Evolutionary conservation across 1,140 invertebrate genomes (phyloP), one percentile per base, ranked within the genome.

Genomic region (Calycopis cecrops): DNA sequence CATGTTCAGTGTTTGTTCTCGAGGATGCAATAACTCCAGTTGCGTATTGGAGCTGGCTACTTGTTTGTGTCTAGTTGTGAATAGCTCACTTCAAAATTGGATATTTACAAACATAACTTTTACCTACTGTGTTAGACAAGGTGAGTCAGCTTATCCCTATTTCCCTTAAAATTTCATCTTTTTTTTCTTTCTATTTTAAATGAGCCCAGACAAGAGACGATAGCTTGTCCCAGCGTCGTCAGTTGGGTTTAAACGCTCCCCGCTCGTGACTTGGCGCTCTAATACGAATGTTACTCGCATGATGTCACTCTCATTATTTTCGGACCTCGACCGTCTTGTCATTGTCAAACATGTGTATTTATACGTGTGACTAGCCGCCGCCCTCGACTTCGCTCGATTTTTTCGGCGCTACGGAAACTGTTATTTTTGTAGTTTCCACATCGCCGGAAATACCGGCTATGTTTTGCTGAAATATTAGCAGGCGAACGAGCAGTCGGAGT

Each of bases 221-320:
- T n/a, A n/a, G n/a, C n/a, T n/a, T n/a, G n/a, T n/a, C n/a, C n/a
- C n/a, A n/a, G n/a, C n/a, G n/a, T n/a, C n/a, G n/a, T n/a, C n/a
- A n/a, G n/a, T n/a, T n/a, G n/a, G n/a, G n/a, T 28, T 28, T 56
- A 57, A 44, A 14, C 59, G 58, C 65, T 28, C 2, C 18, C 52
- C 51, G 60, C 62, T 63, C 35, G 17, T 50, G 21, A 10, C 33
- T 61, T 44, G 6, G 35, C 7, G 47, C 55, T 40, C 38, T 9
- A 50, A 59, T 62, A 61, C 61, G 50, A 47, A 48, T 49, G 55
- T 68, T 60, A 60, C 57, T 53, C 48, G 52, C 52, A 71, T 79
- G 76, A 79, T 77, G 74, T 79, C 74, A 79, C 71, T 62, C 62
- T 68, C 71, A 79, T 79, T 79, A 79, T 77, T 77, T 79, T 75